Evolutionary conservation across 2,797 vertebrate genomes (phyloP), one percentile per base, ranked within the genome.

Genomic region (Oreortyx pictus): DNA sequence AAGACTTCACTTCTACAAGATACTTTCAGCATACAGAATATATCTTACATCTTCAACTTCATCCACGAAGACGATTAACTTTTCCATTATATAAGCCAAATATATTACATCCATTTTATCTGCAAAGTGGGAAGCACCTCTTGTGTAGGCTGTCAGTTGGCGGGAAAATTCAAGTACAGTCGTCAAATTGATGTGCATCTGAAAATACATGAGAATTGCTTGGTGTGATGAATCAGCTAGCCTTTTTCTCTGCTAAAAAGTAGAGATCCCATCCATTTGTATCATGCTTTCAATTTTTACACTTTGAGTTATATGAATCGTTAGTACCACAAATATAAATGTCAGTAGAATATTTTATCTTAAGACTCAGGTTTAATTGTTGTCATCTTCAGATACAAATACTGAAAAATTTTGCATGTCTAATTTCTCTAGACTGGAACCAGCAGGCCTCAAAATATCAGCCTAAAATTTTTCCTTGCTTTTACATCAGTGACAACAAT

Each of bases 41-140:
- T 88, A 79, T 89, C 97, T 96, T 98, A 99, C 99, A 88, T 99
- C 97, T 97, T 94, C 97, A 81, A 97, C 95, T 89, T 98, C 98
- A 92, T 98, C 98, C 97, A 98, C 96, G 79, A 98, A 98, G 92
- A 97, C 96, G 14, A 98, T 98, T 95, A 99, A 97, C 91, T 98
- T 98, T 96, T 99, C 98, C 95, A 99, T 97, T 94, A 99, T 98
- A 78, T 98, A 98, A 25, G 98, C 98, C 96, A 99, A 98, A 71
- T 98, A 99, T 95, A 99, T 98, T 52, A 99, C 97, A 65, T 99
- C 99, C 98, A 99, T 98, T 97, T 98, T 98, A 59, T 99, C 98
- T 0, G 96, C 97, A 85, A 99, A 99, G 96, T 98, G 97, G 8
- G 97, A 97, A 49, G 98, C 98, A 91, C 97, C 98, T 97, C 97